Percentiles rank a stretch among this genome's conserved stretches.
Evolutionary conservation across 2,888 invertebrate genomes (phyloP).

Genomic region (Caenorhabditis doughertyi): DNA sequence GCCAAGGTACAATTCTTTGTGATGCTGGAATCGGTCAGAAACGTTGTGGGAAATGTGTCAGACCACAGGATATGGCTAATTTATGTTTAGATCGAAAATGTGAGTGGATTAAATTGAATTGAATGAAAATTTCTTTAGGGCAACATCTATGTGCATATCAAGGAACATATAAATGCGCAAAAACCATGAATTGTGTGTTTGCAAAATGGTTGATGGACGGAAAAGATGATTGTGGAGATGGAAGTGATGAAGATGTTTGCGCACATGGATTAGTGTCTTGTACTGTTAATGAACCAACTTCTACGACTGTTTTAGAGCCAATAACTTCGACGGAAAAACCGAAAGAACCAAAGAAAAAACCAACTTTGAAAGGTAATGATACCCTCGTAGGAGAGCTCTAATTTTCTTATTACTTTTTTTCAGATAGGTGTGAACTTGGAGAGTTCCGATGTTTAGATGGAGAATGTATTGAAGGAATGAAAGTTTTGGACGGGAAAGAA

Average conservation of each 20-base stretch:
- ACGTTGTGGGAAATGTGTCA: constrained; percentile 77
- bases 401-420: too few species aligned
- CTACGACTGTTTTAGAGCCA: constrained; percentile 7
- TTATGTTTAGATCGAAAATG: constrained; percentile 75
- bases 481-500: constrained; percentile 71
- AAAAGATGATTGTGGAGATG: constrained; percentile 79
- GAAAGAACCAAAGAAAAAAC: constrained; percentile 31
- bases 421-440: constrained; percentile 66
- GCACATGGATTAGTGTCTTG: constrained; percentile 47
- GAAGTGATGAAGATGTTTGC: constrained; percentile 74
- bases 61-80: constrained; percentile 51
- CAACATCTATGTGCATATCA: constrained; percentile 70
- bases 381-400: too few species aligned
- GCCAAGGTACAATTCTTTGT: constrained; percentile 70
- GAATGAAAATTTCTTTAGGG: constrained; percentile 41
- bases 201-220: constrained; percentile 78
- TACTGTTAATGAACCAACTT: not conserved
- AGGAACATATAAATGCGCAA: constrained; percentile 70
- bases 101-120: constrained; percentile 29
- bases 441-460: constrained; percentile 73
- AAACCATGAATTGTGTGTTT: constrained; percentile 77
- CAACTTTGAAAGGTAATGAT: constrained; percentile 17
- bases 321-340: constrained; percentile 41
- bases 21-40: constrained; percentile 60
- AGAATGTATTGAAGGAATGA: constrained; percentile 67